Evolutionary conservation across 2,888 invertebrate genomes (phyloP).

Genomic region (Drosophila testacea): DNA sequence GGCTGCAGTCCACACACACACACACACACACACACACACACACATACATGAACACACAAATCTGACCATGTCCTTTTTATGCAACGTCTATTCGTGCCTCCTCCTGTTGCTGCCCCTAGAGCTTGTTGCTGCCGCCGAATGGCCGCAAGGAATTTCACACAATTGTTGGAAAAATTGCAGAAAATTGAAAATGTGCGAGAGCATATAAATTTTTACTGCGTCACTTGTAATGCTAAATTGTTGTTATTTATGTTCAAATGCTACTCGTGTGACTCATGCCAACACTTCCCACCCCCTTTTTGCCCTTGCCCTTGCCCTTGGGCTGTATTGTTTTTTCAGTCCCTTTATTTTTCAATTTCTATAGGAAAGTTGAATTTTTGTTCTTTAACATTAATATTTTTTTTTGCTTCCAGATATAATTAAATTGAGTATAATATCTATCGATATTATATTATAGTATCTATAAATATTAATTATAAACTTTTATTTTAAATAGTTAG

Average conservation of each 20-base stretch:
- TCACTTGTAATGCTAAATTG: conserved; percentile 81
- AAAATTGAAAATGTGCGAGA: conserved; percentile 81
- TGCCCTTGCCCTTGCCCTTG: not conserved
- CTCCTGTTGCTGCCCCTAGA: conserved; percentile 1
- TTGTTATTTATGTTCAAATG: conserved; percentile 83
- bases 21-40: conserved; percentile 15
- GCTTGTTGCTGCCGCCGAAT: conserved; percentile 42
- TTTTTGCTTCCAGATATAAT: too few relatives aligned
- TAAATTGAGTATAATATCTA: too few relatives aligned
- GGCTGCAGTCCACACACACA: conserved; percentile 51
- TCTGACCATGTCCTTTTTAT: conserved; percentile 69
- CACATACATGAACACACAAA: conserved; percentile 38
- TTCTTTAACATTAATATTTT: not conserved
- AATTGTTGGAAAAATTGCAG: conserved; percentile 79
- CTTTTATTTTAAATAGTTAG: too few relatives aligned
- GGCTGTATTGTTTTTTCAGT: conserved; percentile 1
- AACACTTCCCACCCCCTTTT: conserved; percentile 7
- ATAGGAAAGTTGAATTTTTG: not conserved
- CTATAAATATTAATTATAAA: too few relatives aligned
- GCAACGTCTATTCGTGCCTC: conserved; percentile 34
- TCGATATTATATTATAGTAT: too few relatives aligned
- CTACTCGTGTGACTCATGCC: conserved; percentile 36
- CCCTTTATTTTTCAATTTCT: not conserved
- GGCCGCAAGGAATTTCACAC: conserved; percentile 80
- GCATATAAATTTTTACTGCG: conserved; percentile 79